phyloP scores from a whole-genome alignment of 2,113 vertebrate genomes.

The Chitala chitala region DNA sequence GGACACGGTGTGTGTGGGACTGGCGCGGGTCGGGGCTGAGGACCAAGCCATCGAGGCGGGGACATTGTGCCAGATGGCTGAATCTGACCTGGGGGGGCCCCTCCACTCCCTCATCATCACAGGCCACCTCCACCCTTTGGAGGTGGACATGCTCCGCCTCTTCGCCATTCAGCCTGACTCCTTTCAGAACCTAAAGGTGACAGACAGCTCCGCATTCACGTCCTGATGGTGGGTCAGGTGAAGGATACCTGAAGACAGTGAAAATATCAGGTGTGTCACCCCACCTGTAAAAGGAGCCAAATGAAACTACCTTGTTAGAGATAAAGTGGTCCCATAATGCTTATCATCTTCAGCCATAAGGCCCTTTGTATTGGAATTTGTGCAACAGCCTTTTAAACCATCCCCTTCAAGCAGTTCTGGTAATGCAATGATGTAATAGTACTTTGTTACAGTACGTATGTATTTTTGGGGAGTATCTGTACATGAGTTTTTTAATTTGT shows the following conservation, averaged over 20 bases:
- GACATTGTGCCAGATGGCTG: slow-evolving; percentile 71
- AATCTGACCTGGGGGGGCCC: slow-evolving; percentile 75
- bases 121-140: slow-evolving; percentile 81
- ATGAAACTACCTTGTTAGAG: no score
- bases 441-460: no score
- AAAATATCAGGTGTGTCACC: no score
- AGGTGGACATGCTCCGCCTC: slow-evolving; percentile 83
- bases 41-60: slow-evolving; percentile 76
- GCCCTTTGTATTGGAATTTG: no score
- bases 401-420: no score
- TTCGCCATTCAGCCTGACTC: slow-evolving; percentile 61
- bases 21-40: slow-evolving; percentile 79
- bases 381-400: no score
- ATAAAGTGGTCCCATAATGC: no score
- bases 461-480: no score
- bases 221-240: slow-evolving; percentile 41
- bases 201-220: slow-evolving; percentile 59
- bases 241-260: background rate
- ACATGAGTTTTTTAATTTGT: no score
- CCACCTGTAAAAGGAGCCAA: no score
- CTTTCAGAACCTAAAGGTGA: slow-evolving; percentile 45
- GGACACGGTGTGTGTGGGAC: slow-evolving; percentile 60
- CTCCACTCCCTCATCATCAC: slow-evolving; percentile 86
- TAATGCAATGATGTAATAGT: no score
- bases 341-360: no score